These are phyloP conservation scores for Esox niger DNA, from an alignment of 2,113 vertebrate species.

Conservation along the genomic window DNA sequence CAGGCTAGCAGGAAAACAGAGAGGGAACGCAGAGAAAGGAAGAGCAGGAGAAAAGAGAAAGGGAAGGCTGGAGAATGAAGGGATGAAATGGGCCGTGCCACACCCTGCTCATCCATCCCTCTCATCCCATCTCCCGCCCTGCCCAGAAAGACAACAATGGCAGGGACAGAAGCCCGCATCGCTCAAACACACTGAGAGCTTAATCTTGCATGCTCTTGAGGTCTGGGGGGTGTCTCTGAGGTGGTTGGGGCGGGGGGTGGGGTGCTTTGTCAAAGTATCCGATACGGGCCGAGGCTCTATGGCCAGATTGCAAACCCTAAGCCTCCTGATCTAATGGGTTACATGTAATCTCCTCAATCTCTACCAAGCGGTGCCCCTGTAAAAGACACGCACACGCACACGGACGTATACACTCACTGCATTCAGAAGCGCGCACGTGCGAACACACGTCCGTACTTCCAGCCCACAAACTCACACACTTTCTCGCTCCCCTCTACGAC, in stretches of 20 bases:
- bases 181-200: conserved; percentile 21
- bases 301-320: not conserved
- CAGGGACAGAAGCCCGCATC: conserved; percentile 31
- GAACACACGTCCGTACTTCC: not conserved
- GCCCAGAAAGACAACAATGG: conserved; percentile 58
- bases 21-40: conserved; percentile 3
- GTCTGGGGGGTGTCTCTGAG: conserved; percentile 21
- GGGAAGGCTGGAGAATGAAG: not conserved
- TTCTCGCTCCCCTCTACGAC: conserved; percentile 22
- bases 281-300: conserved; percentile 13
- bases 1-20: not conserved
- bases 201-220: conserved; percentile 5
- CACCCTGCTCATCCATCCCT: conserved; percentile 31
- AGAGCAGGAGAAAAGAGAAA: conserved; percentile 20
- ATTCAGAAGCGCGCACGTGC: not conserved
- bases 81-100: conserved; percentile 9
- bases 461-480: conserved; percentile 4
- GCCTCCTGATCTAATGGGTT: conserved; percentile 8
- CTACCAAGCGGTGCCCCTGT: not conserved
- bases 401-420: not conserved
- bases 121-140: conserved; percentile 55
- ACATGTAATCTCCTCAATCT: conserved; percentile 24
- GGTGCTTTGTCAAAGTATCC: conserved; percentile 19
- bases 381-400: not conserved
- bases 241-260: not conserved